A percentile compares a stretch with the other conserved stretches of the same genome.
These are phyloP conservation scores for Cottoperca gobio DNA, from an alignment of 2,797 vertebrate species.

Conservation along the genomic window DNA sequence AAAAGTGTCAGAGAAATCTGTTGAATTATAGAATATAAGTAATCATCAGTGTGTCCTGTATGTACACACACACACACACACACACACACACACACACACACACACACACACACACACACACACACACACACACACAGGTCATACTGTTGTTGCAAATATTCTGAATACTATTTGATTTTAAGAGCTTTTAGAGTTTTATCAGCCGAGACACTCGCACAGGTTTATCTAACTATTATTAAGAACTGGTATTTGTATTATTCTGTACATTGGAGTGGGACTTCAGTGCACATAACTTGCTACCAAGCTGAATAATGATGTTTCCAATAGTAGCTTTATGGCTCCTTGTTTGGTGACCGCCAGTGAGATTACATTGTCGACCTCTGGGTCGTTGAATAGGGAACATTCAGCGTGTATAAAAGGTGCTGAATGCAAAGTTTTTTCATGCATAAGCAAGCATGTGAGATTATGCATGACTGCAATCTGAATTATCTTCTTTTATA, in stretches of 20 bases:
- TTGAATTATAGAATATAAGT: not conserved
- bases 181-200: not conserved
- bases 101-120: no score
- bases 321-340: slow-evolving; percentile 9
- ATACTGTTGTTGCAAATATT: not conserved
- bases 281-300: not conserved
- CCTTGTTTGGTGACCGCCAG: slow-evolving; percentile 15
- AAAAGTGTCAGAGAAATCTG: not conserved
- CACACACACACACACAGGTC: no score
- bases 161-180: not conserved
- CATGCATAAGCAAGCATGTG: slow-evolving; percentile 26
- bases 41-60: not conserved
- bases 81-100: no score
- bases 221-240: not conserved
- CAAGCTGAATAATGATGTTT: not conserved
- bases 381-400: slow-evolving; percentile 15
- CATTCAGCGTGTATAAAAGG: slow-evolving; percentile 32
- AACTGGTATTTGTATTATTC: not conserved
- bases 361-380: slow-evolving; percentile 36
- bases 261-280: not conserved
- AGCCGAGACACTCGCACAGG: not conserved
- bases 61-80: not conserved
- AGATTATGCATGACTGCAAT: slow-evolving; percentile 52
- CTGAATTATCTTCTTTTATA: slow-evolving; percentile 66
- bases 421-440: slow-evolving; percentile 27